Percentiles rank a stretch among this genome's conserved stretches.
These are phyloP conservation scores for Drosophila varians DNA, from an alignment of 1,140 invertebrate species.

Conservation along the genomic window DNA sequence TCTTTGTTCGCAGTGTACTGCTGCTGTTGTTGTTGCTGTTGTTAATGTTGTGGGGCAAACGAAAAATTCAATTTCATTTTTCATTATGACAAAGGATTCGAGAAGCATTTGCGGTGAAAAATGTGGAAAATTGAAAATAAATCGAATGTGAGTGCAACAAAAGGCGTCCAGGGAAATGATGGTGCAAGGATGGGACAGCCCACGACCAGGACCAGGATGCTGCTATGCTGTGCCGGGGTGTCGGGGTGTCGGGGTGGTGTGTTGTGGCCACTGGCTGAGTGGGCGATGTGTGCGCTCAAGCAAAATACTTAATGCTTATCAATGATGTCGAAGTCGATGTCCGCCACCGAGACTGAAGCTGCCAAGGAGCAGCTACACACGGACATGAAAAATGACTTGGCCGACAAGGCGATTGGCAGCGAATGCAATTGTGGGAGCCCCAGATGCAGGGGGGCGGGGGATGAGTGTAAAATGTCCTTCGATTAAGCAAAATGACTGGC, in stretches of 20 bases:
- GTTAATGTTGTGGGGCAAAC: slow-evolving; percentile 50
- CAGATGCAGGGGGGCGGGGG: slow-evolving; percentile 62
- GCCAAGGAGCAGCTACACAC: slow-evolving; percentile 47
- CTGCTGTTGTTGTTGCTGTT: slow-evolving; percentile 12
- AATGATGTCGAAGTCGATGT: slow-evolving; percentile 48
- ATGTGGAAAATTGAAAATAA: slow-evolving; percentile 82
- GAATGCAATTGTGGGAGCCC: slow-evolving; percentile 36
- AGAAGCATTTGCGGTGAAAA: slow-evolving; percentile 62
- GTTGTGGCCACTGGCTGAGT: slow-evolving; percentile 2
- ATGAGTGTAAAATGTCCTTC: slow-evolving; percentile 64
- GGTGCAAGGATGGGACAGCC: slow-evolving; percentile 1
- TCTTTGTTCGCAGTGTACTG: not conserved
- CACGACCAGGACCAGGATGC: too few relatives aligned
- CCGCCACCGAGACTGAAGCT: slow-evolving; percentile 22
- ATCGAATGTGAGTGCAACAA: slow-evolving; percentile 81
- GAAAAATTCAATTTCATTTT: slow-evolving; percentile 82
- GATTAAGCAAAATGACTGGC: slow-evolving; percentile 62
- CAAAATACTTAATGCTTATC: slow-evolving; percentile 77
- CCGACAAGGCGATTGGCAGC: slow-evolving; percentile 37
- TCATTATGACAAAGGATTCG: slow-evolving; percentile 71
- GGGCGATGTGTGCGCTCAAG: slow-evolving; percentile 58
- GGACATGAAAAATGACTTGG: slow-evolving; percentile 71
- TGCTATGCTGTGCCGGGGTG: too few relatives aligned
- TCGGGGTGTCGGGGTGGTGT: not conserved
- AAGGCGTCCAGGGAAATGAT: slow-evolving; percentile 40